phyloP scores from a whole-genome alignment of 2,113 vertebrate species.

The Piprites chloris region DNA sequence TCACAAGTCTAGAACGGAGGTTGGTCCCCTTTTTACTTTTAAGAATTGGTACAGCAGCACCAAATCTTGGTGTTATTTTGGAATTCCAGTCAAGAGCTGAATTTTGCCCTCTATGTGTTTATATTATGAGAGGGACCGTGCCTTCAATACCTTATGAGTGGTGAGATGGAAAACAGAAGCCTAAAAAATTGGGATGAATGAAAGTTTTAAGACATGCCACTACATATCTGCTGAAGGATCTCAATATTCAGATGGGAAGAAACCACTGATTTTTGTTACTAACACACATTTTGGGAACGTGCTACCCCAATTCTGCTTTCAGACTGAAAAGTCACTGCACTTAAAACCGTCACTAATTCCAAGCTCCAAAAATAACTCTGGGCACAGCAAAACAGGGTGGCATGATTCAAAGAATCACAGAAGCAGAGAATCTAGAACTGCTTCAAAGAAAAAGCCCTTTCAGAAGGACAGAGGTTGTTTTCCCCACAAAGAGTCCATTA shows the following conservation, averaged over 20 bases:
- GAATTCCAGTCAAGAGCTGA: neutral
- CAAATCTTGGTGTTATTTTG: neutral
- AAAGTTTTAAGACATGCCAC: neutral
- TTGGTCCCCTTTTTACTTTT: neutral
- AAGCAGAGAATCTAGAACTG: neutral
- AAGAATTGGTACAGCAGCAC: neutral
- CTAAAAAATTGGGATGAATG: neutral
- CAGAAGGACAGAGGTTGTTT: neutral
- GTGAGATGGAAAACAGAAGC: neutral
- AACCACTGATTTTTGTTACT: neutral
- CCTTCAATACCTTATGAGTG: neutral
- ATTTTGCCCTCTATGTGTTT: neutral
- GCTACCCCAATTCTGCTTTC: neutral
- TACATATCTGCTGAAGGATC: neutral
- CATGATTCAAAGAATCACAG: neutral
- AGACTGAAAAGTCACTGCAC: neutral
- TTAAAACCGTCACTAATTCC: neutral
- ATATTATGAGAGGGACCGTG: neutral
- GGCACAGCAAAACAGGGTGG: neutral
- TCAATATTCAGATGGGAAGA: neutral
- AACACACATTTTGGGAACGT: fast-evolving
- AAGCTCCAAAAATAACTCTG: neutral
- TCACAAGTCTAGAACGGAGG: neutral
- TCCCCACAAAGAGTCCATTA: neutral
- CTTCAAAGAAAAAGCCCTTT: neutral